Evolutionary conservation across 1,140 invertebrate genomes (phyloP), one percentile per base, ranked within the genome.

Genomic region (Drosophila biarmipes): DNA sequence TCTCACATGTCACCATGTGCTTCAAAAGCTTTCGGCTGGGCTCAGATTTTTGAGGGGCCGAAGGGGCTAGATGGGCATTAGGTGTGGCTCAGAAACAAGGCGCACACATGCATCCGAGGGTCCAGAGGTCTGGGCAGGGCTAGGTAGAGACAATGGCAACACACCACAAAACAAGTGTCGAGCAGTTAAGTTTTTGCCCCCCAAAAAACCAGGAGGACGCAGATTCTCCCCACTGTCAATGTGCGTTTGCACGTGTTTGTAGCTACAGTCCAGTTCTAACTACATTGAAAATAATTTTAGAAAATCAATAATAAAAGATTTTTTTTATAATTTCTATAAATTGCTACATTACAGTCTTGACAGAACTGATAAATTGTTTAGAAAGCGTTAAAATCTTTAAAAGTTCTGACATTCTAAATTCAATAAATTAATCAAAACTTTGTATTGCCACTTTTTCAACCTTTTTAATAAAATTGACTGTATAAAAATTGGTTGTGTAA

Each of bases 91-190:
- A 58, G 57, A 78, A 82, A 84, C 80, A 82, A 72, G 80, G 82
- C 75, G 64, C 54, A 61, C 73, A 80, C 63, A 42, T 15, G 43
- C 10, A 12, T 0, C 7, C 34, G 17, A 14, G 38, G 2, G 19
- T 29, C 45, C n/a, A n/a, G 8, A 6, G 8, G 27, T 17, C 14
- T 11, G 34, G 14, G 15, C 0, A n/a, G 21, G 29, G 15, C 21
- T 10, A 21, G 57, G 46, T 31, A 37, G 56, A 52, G 72, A 86
- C 82, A 86, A 81, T 87, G 61, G 64, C 78, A 75, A 87, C 82
- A 87, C 69, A 86, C 82, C 82, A 87, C 82, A 86, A 81, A 86
- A 86, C 82, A 86, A 86, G 82, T 86, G 82, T 86, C 78, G 69
- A 51, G 82, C 82, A 86, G 82, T 86, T 86, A 86, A 86, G 82